These are phyloP conservation scores for Steinernema khuongi DNA, from an alignment of 1,140 invertebrate species.

Conservation along the genomic window DNA sequence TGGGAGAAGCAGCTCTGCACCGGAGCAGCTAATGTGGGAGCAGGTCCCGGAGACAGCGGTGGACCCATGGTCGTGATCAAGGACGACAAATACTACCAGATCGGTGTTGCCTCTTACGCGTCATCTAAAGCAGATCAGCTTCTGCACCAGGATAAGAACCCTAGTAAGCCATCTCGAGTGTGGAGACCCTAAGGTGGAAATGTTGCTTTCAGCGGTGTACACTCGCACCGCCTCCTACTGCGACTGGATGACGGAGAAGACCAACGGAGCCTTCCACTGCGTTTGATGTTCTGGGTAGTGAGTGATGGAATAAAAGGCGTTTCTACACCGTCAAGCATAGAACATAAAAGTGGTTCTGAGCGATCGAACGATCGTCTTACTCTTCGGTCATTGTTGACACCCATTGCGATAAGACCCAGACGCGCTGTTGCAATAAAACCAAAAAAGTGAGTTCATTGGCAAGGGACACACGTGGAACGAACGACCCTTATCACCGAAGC, in stretches of 20 bases:
- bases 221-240: neutral
- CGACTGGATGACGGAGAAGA: neutral
- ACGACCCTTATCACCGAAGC: too few relatives aligned
- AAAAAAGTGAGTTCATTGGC: too few relatives aligned
- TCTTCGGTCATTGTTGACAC: too few relatives aligned
- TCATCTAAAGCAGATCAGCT: neutral
- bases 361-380: too few relatives aligned
- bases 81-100: neutral
- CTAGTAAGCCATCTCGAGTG: neutral
- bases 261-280: neutral
- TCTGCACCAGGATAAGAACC: neutral
- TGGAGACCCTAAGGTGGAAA: neutral
- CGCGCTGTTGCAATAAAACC: too few relatives aligned
- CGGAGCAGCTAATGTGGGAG: neutral
- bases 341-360: too few relatives aligned
- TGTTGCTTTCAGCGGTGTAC: neutral
- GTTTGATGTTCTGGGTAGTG: too few relatives aligned
- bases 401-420: too few relatives aligned
- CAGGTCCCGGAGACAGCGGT: neutral
- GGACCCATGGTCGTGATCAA: neutral
- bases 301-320: too few relatives aligned
- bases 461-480: too few relatives aligned
- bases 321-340: too few relatives aligned
- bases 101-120: neutral
- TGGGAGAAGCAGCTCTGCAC: neutral